Evolutionary conservation across 2,888 invertebrate genomes (phyloP).

Genomic region (Orthosia cruda): DNA sequence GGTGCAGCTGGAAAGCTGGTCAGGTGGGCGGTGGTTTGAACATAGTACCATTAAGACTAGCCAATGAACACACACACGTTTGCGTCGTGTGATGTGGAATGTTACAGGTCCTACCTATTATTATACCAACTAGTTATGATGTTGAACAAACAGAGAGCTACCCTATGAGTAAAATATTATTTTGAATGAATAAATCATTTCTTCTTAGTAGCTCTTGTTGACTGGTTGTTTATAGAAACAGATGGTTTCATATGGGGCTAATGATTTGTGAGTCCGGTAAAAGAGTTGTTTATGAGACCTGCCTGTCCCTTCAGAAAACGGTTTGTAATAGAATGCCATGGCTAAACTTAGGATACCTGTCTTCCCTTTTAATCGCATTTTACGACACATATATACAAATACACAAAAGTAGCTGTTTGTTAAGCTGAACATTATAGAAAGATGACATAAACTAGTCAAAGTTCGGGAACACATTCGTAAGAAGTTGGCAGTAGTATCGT

Average conservation of each 20-base stretch:
- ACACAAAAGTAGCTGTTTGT: too few relatives aligned
- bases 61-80: neutral
- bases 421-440: neutral
- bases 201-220: neutral
- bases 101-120: too few relatives aligned
- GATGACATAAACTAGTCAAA: too few relatives aligned
- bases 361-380: too few relatives aligned
- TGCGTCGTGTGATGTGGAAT: neutral
- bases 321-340: neutral
- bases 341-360: too few relatives aligned
- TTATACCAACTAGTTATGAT: neutral
- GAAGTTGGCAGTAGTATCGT: too few relatives aligned
- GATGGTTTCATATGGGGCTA: neutral
- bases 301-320: neutral
- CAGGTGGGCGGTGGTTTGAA: constrained; percentile 13
- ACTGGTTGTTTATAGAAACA: neutral
- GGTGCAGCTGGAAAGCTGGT: constrained; percentile 18
- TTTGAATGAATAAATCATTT: too few relatives aligned
- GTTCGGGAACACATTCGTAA: too few relatives aligned
- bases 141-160: neutral
- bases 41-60: neutral
- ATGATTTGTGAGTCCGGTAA: neutral
- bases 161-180: neutral
- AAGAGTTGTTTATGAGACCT: neutral
- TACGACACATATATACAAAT: too few relatives aligned